Evolutionary conservation across 2,797 vertebrate species (phyloP), one percentile per base, ranked within the genome.

Genomic region (Tolypeutes matacus): DNA sequence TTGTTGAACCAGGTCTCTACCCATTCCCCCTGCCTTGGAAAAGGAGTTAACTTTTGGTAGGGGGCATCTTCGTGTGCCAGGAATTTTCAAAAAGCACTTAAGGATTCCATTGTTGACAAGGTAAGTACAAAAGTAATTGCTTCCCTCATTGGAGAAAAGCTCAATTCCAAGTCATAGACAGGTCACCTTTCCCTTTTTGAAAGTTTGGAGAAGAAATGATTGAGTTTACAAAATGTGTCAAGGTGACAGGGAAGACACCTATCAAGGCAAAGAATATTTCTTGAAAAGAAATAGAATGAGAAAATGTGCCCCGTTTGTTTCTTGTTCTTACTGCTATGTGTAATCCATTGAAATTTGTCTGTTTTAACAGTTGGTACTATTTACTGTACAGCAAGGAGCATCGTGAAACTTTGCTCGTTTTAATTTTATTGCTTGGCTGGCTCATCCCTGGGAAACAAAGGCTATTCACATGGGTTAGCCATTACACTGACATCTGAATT

Each of bases 371-470:
- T 69, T 65, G 92, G 36, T 25, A 21, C 85, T 34, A 83, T 56
- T 51, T 65, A 84, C 73, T 69, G 42, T 36, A 62, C 25, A 77
- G 36, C 64, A 92, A 93, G 72, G 7, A 69, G 29, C 34, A 76
- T 9, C 17, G 25, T 49, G 58, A 83, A 39, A 51, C 17, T 89
- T 53, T 72, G 34, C 56, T 60, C 9, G 7, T 39, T 39, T 39
- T 39, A 39, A 15, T 62, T 86, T 89, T 67, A 82, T 97, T 60
- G 29, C 56, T 83, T 81, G n/a, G 17, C 60, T 70, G 78, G 27
- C 9, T 95, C 39, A 95, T 70, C 18, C 46, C 17, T 70, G 29
- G 65, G 81, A 96, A 92, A 88, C 27, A 76, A 85, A 95, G 85
- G 10, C 39, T 15, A 18, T 65, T 95, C 53, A 36, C 53, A 21